Percentiles rank a stretch among this genome's conserved stretches.
Evolutionary conservation across 2,113 vertebrate species (phyloP).

Genomic region (Oncorhynchus tshawytscha): DNA sequence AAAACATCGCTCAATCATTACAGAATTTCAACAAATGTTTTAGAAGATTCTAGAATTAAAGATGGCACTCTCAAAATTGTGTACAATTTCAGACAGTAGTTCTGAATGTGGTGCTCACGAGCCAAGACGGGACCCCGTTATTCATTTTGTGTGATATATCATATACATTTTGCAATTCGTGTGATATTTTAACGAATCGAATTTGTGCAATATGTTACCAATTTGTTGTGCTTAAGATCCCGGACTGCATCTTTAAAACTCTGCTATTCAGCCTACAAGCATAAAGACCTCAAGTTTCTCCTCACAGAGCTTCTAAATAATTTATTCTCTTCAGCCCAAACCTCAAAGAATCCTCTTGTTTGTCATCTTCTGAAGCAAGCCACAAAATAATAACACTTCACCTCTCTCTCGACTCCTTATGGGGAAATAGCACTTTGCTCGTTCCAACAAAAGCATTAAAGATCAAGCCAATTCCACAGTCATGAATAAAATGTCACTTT

Average conservation of each 20-base stretch:
- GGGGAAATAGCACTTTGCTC: constrained; percentile 39
- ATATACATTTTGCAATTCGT: too few relatives aligned
- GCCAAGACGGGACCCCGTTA: too few relatives aligned
- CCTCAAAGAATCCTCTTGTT: background rate
- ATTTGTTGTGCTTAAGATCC: too few relatives aligned
- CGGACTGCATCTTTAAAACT: too few relatives aligned
- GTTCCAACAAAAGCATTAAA: constrained; percentile 39
- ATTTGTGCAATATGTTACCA: background rate
- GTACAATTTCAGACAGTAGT: too few relatives aligned
- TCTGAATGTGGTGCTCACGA: too few relatives aligned
- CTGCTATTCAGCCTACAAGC: background rate
- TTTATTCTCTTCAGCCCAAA: background rate
- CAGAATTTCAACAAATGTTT: background rate
- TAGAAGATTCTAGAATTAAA: background rate
- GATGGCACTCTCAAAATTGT: too few relatives aligned
- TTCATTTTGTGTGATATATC: too few relatives aligned
- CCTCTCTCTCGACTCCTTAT: background rate
- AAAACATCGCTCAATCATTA: constrained; percentile 3
- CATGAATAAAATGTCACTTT: constrained; percentile 54
- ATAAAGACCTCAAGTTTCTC: too few relatives aligned
- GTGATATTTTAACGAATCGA: too few relatives aligned
- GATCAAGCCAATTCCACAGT: constrained; percentile 48
- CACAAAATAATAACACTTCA: background rate
- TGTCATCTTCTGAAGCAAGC: background rate
- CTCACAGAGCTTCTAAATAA: background rate